Conservation (phyloP, 1,140 invertebrate species). For the Trichogramma pretiosum region DNA sequence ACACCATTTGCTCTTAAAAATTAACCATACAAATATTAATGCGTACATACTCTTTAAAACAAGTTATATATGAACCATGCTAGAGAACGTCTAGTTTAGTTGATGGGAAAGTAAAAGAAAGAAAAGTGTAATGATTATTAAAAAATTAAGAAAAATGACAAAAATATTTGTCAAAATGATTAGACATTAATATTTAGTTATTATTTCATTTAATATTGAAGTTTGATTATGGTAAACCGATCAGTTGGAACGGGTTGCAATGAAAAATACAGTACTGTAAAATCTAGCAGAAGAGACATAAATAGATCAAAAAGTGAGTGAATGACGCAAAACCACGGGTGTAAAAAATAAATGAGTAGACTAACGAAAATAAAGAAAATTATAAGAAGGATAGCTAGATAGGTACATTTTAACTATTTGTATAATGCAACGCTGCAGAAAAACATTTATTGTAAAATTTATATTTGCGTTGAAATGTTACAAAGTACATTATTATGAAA, state of each 20-base stretch:
- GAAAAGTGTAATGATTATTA: slow-evolving; percentile 1
- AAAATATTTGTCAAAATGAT: no score
- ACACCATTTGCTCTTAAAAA: slow-evolving; percentile 9
- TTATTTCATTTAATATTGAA: no score
- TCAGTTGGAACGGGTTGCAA: no score
- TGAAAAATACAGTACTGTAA: no score
- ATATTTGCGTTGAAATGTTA: slow-evolving; percentile 6
- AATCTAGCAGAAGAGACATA: background rate
- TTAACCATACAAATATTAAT: slow-evolving; percentile 6
- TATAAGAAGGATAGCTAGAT: slow-evolving; percentile 32
- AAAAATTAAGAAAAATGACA: no score
- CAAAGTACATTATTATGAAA: slow-evolving; percentile 16
- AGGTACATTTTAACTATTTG: slow-evolving; percentile 37
- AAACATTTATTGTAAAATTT: slow-evolving; percentile 7
- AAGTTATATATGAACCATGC: slow-evolving; percentile 12
- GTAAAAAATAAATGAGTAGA: background rate
- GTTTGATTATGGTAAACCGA: no score
- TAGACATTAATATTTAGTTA: no score
- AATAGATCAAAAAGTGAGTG: background rate
- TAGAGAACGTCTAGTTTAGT: slow-evolving; percentile 18
- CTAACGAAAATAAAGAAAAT: slow-evolving; percentile 7
- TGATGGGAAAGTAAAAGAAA: no score
- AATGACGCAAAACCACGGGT: background rate
- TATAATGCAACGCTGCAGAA: slow-evolving; percentile 15
- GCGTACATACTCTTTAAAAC: slow-evolving; percentile 14